Conservation (phyloP, 2,888 invertebrate species). For the Microctonus aethiopoides region DNA sequence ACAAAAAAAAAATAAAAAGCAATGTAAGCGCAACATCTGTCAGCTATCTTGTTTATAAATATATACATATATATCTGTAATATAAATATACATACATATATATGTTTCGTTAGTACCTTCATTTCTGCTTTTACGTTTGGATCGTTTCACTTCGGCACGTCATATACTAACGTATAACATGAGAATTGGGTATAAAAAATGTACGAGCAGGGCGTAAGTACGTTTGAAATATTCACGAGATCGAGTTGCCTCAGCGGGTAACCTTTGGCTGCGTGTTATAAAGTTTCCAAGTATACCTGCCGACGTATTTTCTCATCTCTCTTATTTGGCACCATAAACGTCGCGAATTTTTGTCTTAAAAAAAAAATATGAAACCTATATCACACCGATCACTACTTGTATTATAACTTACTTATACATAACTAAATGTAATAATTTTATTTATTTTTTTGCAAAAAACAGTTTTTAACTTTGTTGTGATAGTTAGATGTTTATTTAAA, state of each 20-base stretch:
- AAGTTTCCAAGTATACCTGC: conserved; percentile 34
- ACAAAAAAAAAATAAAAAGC: neutral
- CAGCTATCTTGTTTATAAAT: neutral
- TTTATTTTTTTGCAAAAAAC: neutral
- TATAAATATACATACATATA: neutral
- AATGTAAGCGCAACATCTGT: neutral
- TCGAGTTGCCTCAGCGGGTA: conserved; percentile 41
- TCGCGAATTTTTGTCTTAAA: conserved; percentile 3
- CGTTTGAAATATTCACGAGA: conserved; percentile 56
- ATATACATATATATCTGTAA: neutral
- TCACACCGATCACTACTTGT: too few species aligned
- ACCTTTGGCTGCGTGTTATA: conserved; percentile 29
- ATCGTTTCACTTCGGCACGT: conserved; percentile 34
- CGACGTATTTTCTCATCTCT: conserved; percentile 19
- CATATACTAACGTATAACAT: conserved; percentile 47
- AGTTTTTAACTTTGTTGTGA: neutral
- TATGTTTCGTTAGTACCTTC: conserved; percentile 23
- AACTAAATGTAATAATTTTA: too few species aligned
- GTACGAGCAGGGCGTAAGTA: conserved; percentile 53
- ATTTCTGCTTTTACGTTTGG: conserved; percentile 29
- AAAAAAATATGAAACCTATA: neutral
- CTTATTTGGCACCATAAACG: conserved; percentile 14
- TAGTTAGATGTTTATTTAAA: neutral
- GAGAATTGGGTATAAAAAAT: conserved; percentile 63
- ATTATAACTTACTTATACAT: too few species aligned